These are phyloP conservation scores for Periophthalmus modestus DNA, from an alignment of 2,113 vertebrate species.

Conservation along the genomic window DNA sequence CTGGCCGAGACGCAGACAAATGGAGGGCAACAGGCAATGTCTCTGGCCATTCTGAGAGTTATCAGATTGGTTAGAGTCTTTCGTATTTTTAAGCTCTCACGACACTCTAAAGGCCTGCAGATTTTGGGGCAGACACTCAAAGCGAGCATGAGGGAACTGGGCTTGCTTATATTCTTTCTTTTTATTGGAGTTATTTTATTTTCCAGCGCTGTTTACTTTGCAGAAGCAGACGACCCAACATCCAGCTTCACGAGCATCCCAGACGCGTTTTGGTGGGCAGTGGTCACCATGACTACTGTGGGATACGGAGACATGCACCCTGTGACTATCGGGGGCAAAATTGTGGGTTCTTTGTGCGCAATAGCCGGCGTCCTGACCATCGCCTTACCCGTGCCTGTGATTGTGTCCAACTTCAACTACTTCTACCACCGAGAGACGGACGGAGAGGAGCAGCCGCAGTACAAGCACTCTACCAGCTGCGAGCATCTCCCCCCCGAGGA, in stretches of 20 bases:
- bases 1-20: conserved; percentile 89
- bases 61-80: conserved; percentile 96
- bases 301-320: conserved; percentile 98
- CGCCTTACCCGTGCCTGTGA: conserved; percentile 94
- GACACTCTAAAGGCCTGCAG: conserved; percentile 96
- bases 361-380: conserved; percentile 97
- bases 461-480: conserved; percentile 86
- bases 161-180: conserved; percentile 95
- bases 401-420: conserved; percentile 99
- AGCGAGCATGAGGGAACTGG: conserved; percentile 95
- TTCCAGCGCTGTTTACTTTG: conserved; percentile 97
- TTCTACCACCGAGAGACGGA: conserved; percentile 98
- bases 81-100: conserved; percentile 96
- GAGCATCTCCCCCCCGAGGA: conserved; percentile 89
- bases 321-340: conserved; percentile 96
- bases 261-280: conserved; percentile 99
- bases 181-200: conserved; percentile 97
- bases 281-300: conserved; percentile 98
- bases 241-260: conserved; percentile 97
- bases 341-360: conserved; percentile 94
- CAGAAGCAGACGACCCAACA: conserved; percentile 92
- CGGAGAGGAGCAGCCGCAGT: conserved; percentile 92
- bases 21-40: conserved; percentile 96
- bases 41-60: conserved; percentile 93
- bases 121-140: conserved; percentile 96